These are phyloP conservation scores for Cinclus cinclus DNA, from an alignment of 2,113 vertebrate genomes.

Conservation along the genomic window DNA sequence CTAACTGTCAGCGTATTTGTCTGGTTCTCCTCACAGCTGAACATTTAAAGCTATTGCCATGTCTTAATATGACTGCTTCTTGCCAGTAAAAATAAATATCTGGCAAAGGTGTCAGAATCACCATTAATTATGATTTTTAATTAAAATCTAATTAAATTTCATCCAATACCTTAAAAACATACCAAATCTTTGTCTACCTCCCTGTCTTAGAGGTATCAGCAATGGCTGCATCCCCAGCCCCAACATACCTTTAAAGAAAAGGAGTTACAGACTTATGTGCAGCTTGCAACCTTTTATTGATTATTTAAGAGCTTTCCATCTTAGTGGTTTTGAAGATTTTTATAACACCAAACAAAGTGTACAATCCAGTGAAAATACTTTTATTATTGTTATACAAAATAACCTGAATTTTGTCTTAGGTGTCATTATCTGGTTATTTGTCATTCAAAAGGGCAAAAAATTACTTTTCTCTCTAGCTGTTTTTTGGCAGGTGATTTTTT, in stretches of 20 bases:
- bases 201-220: not conserved
- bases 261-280: not conserved
- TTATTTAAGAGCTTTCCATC: not conserved
- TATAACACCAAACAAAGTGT: not conserved
- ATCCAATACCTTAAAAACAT: not conserved
- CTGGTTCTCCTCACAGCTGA: slow-evolving; percentile 20
- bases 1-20: not conserved
- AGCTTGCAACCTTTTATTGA: not conserved
- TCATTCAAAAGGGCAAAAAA: not conserved
- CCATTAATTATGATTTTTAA: slow-evolving; percentile 32
- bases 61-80: not conserved
- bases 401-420: not conserved
- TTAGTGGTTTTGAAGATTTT: not conserved
- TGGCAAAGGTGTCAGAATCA: slow-evolving; percentile 17
- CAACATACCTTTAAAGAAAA: not conserved
- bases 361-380: not conserved
- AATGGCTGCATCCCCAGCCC: not conserved
- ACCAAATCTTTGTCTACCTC: not conserved
- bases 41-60: not conserved
- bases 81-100: slow-evolving; percentile 20
- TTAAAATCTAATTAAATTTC: slow-evolving; percentile 31
- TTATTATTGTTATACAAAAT: not conserved
- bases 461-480: not conserved
- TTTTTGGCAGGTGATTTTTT: slow-evolving; percentile 23
- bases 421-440: not conserved